Conservation (phyloP, 2,888 invertebrate genomes). For the Epistrophella euchroma region DNA sequence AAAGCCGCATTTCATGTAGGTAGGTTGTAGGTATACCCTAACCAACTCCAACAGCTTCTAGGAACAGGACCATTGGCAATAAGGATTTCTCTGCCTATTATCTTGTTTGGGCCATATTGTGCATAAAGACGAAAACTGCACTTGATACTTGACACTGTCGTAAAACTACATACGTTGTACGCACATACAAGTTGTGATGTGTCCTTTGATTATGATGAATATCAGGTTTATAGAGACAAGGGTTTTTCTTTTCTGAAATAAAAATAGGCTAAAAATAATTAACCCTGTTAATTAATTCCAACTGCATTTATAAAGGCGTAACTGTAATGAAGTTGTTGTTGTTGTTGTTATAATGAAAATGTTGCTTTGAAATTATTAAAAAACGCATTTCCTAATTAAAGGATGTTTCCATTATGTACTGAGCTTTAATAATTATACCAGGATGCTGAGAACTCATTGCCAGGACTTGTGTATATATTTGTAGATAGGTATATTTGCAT, state of each 20-base stretch:
- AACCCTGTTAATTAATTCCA: constrained; percentile 13
- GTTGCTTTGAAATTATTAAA: too few species aligned
- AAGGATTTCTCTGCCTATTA: constrained; percentile 40
- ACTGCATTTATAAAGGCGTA: background rate
- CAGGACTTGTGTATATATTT: background rate
- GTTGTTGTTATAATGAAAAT: background rate
- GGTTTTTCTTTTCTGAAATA: background rate
- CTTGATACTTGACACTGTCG: constrained; percentile 61
- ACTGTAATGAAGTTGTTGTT: background rate
- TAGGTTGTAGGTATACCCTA: too few species aligned
- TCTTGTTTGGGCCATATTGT: constrained; percentile 33
- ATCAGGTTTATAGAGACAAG: background rate
- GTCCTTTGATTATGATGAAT: constrained; percentile 45
- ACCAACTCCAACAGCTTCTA: background rate
- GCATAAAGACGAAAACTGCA: constrained; percentile 28
- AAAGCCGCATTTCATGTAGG: constrained; percentile 20
- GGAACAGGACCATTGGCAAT: background rate
- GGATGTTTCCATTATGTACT: background rate
- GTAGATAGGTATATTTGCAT: too few species aligned
- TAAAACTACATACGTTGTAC: constrained; percentile 12
- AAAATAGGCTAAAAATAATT: background rate
- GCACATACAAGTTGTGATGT: background rate
- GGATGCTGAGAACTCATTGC: background rate
- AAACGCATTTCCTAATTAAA: constrained; percentile 8
- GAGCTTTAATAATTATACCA: background rate